Conservation (phyloP, 1,140 invertebrate genomes). For the Paraescarpia echinospica region DNA sequence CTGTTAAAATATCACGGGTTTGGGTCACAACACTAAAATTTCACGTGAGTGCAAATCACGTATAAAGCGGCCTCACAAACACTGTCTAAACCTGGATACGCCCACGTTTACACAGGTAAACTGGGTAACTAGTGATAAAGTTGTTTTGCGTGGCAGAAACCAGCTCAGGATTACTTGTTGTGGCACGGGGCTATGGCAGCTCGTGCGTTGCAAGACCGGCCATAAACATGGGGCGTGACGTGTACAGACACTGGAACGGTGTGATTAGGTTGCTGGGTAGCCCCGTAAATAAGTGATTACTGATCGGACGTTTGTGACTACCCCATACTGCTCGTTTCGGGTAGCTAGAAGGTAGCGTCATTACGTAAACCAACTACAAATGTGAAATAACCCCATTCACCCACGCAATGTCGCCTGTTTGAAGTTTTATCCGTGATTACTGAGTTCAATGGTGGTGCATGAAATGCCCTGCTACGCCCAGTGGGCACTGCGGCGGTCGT, state of each 20-base stretch:
- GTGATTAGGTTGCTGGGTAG: not conserved
- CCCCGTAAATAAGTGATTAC: not conserved
- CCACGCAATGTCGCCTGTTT: too few species aligned
- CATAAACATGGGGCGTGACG: not conserved
- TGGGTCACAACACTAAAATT: too few species aligned
- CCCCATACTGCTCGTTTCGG: not conserved
- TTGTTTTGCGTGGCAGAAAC: not conserved
- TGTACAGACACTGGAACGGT: not conserved
- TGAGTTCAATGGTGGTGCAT: not conserved
- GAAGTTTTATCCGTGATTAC: not conserved
- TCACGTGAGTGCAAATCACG: too few species aligned
- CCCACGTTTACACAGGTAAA: too few species aligned
- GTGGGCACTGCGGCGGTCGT: not conserved
- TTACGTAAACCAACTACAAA: not conserved
- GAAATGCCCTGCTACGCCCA: not conserved
- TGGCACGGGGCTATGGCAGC: too few species aligned
- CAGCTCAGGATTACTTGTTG: too few species aligned
- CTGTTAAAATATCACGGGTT: too few species aligned
- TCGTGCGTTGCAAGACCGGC: not conserved
- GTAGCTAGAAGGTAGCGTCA: not conserved
- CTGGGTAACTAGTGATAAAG: not conserved
- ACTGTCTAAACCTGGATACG: too few species aligned
- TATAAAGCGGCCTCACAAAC: too few species aligned
- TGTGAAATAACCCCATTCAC: not conserved
- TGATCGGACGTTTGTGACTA: not conserved